Conservation (phyloP, 2,888 invertebrate genomes). For the Eudemis profundana region DNA sequence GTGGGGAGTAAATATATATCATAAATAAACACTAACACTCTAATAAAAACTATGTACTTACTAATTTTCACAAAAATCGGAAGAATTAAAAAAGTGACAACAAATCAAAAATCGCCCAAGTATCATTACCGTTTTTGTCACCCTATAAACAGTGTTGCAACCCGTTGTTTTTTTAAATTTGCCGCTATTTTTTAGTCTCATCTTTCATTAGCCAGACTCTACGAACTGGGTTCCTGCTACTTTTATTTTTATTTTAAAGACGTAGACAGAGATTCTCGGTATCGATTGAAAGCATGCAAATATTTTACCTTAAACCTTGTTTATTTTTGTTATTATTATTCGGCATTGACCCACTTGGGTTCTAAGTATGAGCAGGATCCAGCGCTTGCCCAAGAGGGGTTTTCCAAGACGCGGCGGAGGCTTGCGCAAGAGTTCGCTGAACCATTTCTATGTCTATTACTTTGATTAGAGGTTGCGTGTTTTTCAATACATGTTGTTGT, state of each 20-base stretch:
- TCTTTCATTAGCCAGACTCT: too few species aligned
- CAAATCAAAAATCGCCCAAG: too few species aligned
- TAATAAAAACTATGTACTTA: too few species aligned
- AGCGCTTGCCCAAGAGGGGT: conserved; percentile 75
- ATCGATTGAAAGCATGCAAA: background rate
- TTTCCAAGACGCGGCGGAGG: conserved; percentile 62
- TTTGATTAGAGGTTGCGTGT: conserved; percentile 33
- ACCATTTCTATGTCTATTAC: conserved; percentile 58
- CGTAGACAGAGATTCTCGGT: background rate
- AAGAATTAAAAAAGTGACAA: too few species aligned
- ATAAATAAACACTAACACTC: too few species aligned
- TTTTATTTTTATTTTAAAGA: background rate
- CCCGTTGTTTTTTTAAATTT: too few species aligned
- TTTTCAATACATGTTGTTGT: conserved; percentile 18
- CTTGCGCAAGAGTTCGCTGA: conserved; percentile 82
- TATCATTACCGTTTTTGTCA: too few species aligned
- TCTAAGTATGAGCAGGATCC: conserved; percentile 51
- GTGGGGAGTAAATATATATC: too few species aligned
- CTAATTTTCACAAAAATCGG: too few species aligned
- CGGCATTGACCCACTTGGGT: conserved; percentile 43
- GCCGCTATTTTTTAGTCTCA: too few species aligned
- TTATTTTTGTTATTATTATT: conserved; percentile 34
- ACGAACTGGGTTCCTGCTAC: background rate
- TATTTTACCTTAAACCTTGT: conserved; percentile 26
- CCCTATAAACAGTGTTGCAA: too few species aligned